Evolutionary conservation across 2,113 vertebrate species (phyloP), one percentile per base, ranked within the genome.

Genomic region (Polyodon spathula): DNA sequence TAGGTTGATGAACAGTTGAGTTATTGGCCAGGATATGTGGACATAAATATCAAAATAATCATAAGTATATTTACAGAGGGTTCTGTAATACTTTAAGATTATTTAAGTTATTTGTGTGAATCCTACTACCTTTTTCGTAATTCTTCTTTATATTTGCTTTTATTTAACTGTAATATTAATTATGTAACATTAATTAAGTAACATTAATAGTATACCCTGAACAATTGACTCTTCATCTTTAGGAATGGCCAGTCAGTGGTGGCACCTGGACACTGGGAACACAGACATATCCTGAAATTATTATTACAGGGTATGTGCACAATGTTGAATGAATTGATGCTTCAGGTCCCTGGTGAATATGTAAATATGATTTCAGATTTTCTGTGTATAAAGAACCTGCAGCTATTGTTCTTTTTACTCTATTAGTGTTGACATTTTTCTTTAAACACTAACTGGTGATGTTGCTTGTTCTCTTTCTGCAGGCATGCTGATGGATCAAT

Each of bases 401-500:
- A 27, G 27, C 27, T 27, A 27, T 27, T 27, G 27, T 27, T 27
- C 27, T 27, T 27, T 27, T 27, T 27, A 27, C 27, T 27, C 27
- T 27, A 27, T 27, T 27, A 27, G 27, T 27, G 27, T 27, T 27
- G 3, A 27, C 27, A 27, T 27, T 70, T 62, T 62, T 67, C 63
- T 72, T 50, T 48, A 14, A 15, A 48, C 63, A 61, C 64, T 51
- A 64, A 66, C 59, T 38, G 9, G 41, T 56, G 39, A 58, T 41
- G 12, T 63, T 58, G 15, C 16, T 41, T 12, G 65, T 37, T 68
- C 44, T 64, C 54, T 75, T 63, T 69, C 9, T 66, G 38, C 60
- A 98, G 95, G 76, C 95, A 98, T 75, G 95, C 95, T 74, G 95
- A 98, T 64, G 95, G 95, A 82, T 93, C 94, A 63, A 82, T 98